Percentiles rank a stretch among this genome's conserved stretches.
Conservation (phyloP, 2,888 invertebrate genomes). For the Osedax fenrisi region DNA sequence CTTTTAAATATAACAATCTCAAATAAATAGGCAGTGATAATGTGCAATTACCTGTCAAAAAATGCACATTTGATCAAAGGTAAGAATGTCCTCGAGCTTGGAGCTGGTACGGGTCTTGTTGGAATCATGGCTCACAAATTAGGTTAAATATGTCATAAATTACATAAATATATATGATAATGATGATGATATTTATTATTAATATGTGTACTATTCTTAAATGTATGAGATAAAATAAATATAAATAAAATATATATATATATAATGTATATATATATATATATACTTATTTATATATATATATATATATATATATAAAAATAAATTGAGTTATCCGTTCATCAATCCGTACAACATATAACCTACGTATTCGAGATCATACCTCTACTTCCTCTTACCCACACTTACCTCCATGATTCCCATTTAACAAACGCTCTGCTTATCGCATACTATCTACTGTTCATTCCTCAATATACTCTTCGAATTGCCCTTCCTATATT, state of each 20-base stretch:
- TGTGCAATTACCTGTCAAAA: slow-evolving; percentile 42
- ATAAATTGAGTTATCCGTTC: not conserved
- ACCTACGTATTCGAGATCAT: not conserved
- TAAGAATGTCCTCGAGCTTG: slow-evolving; percentile 45
- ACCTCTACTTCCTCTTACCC: no score
- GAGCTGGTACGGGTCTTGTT: slow-evolving; percentile 47
- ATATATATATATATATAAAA: slow-evolving; percentile 3
- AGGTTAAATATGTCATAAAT: not conserved
- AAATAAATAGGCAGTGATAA: slow-evolving; percentile 47
- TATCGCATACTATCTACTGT: no score
- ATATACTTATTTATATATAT: slow-evolving; percentile 1
- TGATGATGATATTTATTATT: no score
- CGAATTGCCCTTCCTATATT: no score
- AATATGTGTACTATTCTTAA: not conserved
- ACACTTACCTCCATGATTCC: no score
- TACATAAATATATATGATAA: not conserved
- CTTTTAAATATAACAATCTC: no score
- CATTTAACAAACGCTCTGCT: no score
- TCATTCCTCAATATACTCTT: no score
- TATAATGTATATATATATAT: not conserved
- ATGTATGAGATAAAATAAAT: no score
- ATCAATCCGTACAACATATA: not conserved
- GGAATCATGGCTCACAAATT: slow-evolving; percentile 38
- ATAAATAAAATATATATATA: no score
- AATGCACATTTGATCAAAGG: slow-evolving; percentile 37